These are phyloP conservation scores for Hemicrepidius hirtus DNA, from an alignment of 2,888 invertebrate species.

Conservation along the genomic window DNA sequence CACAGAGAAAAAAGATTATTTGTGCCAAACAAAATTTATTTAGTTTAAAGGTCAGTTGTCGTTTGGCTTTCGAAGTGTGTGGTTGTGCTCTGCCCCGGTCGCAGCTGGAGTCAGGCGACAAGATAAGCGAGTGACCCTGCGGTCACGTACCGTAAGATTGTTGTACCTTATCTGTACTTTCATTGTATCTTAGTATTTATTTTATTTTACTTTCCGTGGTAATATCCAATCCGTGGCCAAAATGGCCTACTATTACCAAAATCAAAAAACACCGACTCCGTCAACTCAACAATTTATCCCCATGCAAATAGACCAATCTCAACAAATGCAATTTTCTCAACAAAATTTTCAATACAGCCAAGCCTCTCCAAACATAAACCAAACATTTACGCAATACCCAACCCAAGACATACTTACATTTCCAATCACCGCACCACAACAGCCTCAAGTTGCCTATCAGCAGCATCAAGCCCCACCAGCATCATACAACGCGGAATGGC, in stretches of 20 bases:
- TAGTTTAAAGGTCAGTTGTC: no score
- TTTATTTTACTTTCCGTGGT: no score
- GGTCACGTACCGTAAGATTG: neutral
- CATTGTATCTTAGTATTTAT: no score
- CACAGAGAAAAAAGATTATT: no score
- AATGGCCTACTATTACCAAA: conserved; percentile 6
- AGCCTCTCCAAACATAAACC: conserved; percentile 4
- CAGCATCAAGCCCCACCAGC: conserved; percentile 1
- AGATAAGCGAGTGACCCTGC: conserved; percentile 5
- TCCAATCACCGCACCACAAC: conserved; percentile 10
- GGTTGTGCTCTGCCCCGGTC: neutral
- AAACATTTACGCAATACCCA: no score
- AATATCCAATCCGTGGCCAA: no score
- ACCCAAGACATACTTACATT: no score
- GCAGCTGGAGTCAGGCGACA: neutral
- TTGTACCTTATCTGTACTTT: no score
- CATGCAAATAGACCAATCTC: conserved; percentile 10
- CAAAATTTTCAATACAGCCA: conserved; percentile 7
- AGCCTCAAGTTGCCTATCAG: neutral
- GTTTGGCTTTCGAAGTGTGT: neutral
- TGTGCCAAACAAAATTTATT: no score
- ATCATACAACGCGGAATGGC: conserved; percentile 11
- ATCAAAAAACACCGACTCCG: neutral
- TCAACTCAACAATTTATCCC: conserved; percentile 8
- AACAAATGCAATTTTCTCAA: neutral